Base-by-base conservation (phyloP, 1,140 invertebrate genomes). In the Drosophila erecta region DNA sequence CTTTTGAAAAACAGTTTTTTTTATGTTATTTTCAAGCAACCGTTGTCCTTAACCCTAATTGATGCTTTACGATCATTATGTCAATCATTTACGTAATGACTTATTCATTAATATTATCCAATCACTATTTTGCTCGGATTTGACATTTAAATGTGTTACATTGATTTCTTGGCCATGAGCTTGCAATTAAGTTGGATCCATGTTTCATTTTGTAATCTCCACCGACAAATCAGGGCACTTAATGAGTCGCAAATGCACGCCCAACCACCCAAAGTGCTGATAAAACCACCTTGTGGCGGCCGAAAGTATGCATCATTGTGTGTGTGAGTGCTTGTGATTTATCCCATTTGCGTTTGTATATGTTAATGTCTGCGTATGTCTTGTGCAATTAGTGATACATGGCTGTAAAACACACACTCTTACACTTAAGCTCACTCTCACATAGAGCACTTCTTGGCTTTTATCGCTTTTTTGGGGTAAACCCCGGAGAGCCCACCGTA, bases 331-430 rank as follows among this genome's bases (percentile, higher is more conserved):
- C 55, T 65, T 72, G 58, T 62, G 58, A 69, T 67, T 67, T 66
- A 67, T 66, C 64, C 59, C 64, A 47, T 44, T 50, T 72, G 14
- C 64, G 61, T 64, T 22, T 71, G 56, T 86, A 79, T 81, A 64
- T 73, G 67, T 74, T 81, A 73, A 81, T 74, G 60, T 70, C 50
- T 77, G 35, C 58, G 61, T 81, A 51, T 77, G 62, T 78, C 60
- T 71, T 62, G 56, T 81, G 81, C 83, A 86, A 84, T 84, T 86
- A 89, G 84, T 83, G 57, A 66, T 65, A 85, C 67, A 65, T 69
- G 61, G 59, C 71, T 60, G 72, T 71, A 57, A 56, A 70, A 50
- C 44, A 51, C 53, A 64, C 65, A 24, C 71, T 50, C 57, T 27
- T 58, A 51, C 37, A 61, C 59, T 41, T 12, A 11, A 17, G 43